Percentiles rank a stretch among this genome's conserved stretches.
These are phyloP conservation scores for Bettongia penicillata DNA, from an alignment of 2,113 vertebrate genomes.

Conservation along the genomic window DNA sequence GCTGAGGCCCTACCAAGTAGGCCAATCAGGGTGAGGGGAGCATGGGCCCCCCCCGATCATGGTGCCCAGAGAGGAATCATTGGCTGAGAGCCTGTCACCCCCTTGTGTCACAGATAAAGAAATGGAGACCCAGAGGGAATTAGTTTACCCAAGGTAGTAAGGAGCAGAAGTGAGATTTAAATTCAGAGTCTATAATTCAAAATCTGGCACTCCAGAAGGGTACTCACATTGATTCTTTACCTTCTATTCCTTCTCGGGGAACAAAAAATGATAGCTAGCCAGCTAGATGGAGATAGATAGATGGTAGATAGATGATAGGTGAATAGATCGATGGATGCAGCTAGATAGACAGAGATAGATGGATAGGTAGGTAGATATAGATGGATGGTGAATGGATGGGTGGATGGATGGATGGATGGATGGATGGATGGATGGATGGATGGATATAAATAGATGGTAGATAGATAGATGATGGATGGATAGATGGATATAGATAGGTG, in stretches of 20 bases:
- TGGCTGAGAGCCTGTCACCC: not conserved
- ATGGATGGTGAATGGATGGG: no score
- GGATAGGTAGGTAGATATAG: no score
- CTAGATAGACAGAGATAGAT: not conserved
- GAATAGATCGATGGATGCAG: not conserved
- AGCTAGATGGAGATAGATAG: not conserved
- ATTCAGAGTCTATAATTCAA: not conserved
- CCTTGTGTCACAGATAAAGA: not conserved
- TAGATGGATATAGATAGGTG: no score
- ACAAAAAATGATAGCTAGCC: no score
- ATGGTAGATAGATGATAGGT: not conserved
- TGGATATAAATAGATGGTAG: no score
- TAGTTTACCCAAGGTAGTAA: not conserved
- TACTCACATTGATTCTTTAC: not conserved
- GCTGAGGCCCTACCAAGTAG: not conserved
- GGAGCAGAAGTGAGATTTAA: no score
- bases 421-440: no score
- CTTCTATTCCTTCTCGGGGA: not conserved
- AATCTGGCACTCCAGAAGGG: not conserved
- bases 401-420: no score
- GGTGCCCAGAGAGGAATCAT: not conserved
- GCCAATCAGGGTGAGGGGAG: not conserved
- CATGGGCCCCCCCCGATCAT: not conserved
- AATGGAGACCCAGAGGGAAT: not conserved
- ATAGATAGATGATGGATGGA: no score